These are phyloP conservation scores for Todiramphus saurophagus DNA, from an alignment of 2,113 vertebrate species.

Conservation along the genomic window DNA sequence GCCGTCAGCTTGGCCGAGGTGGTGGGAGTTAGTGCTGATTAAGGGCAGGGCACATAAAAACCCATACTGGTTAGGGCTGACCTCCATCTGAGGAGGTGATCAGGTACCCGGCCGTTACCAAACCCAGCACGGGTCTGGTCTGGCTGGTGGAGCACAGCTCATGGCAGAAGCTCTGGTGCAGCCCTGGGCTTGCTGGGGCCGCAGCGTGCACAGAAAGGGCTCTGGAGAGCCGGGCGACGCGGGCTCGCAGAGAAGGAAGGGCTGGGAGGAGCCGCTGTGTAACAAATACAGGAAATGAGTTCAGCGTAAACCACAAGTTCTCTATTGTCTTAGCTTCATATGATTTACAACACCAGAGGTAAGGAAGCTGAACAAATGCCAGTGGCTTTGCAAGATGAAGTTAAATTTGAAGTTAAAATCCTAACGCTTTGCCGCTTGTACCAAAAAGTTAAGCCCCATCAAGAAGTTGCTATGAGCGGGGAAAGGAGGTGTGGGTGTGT, in stretches of 20 bases:
- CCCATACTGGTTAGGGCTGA: no score
- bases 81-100: no score
- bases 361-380: neutral
- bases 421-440: rapidly evolving
- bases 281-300: slow-evolving; percentile 62
- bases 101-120: rapidly evolving
- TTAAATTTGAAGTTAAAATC: neutral
- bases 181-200: rapidly evolving
- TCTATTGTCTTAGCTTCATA: slow-evolving; percentile 29
- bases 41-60: neutral
- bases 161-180: neutral
- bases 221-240: neutral
- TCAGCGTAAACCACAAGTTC: slow-evolving; percentile 57
- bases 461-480: rapidly evolving
- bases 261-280: neutral
- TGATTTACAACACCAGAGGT: neutral
- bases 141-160: neutral
- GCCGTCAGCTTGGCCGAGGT: neutral
- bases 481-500: neutral
- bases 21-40: neutral
- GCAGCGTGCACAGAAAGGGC: neutral
- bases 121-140: neutral
- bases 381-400: neutral
- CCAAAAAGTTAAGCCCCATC: neutral
- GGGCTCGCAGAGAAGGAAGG: neutral